Evolutionary conservation across 2,888 invertebrate species (phyloP).

Genomic region (Lepidonotus clava): DNA sequence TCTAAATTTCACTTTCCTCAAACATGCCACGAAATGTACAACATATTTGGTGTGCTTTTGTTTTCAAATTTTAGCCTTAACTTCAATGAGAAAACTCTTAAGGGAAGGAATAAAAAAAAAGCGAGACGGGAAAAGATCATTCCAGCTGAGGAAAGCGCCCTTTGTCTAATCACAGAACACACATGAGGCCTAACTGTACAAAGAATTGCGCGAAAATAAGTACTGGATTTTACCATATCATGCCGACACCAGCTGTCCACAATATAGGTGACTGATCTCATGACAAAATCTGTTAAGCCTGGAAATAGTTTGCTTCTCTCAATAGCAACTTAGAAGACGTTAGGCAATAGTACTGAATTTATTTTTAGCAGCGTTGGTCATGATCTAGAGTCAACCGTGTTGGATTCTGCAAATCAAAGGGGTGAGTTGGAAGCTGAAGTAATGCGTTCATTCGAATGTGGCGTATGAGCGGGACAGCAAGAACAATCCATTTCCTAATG

Average conservation of each 20-base stretch:
- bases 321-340: neutral
- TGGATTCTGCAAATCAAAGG: constrained; percentile 29
- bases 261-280: neutral
- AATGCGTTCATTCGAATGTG: constrained; percentile 18
- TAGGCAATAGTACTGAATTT: neutral
- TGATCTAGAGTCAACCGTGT: neutral
- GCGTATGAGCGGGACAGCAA: neutral
- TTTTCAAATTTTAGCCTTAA: neutral
- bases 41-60: neutral
- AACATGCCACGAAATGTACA: constrained; percentile 8
- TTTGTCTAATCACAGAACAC: neutral
- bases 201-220: neutral
- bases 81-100: neutral
- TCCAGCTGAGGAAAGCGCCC: neutral
- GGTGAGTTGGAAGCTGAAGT: constrained; percentile 20
- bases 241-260: neutral
- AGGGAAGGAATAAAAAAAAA: neutral
- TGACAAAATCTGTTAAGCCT: neutral
- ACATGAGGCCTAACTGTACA: neutral
- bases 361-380: constrained; percentile 8
- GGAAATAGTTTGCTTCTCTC: neutral
- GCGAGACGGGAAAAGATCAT: neutral
- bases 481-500: constrained; percentile 3
- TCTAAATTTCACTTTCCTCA: neutral
- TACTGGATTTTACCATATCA: neutral